Percentiles rank a stretch among this genome's conserved stretches.
Conservation (phyloP, 2,113 vertebrate species). For the Colistium nudipinnis region DNA sequence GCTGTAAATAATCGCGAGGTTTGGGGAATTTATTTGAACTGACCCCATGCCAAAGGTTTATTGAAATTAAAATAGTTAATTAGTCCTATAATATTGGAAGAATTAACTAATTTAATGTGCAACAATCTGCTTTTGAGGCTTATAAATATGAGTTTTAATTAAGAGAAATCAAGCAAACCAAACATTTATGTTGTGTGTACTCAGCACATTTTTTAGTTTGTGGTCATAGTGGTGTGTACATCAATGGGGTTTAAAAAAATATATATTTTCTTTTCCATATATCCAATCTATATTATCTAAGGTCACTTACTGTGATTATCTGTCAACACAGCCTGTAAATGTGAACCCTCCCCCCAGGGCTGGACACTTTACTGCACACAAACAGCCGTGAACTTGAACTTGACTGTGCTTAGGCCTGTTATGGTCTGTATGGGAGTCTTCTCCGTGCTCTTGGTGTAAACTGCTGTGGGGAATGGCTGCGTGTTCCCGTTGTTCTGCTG, state of each 20-base stretch:
- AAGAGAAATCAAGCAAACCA: neutral
- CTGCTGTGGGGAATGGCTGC: constrained; percentile 15
- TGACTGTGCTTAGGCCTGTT: constrained; percentile 47
- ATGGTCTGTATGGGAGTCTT: constrained; percentile 6
- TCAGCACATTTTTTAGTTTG: too few relatives aligned
- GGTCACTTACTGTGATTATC: constrained; percentile 7
- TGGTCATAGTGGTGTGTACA: neutral
- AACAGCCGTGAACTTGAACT: constrained; percentile 81
- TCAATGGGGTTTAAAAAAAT: too few relatives aligned
- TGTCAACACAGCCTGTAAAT: constrained; percentile 11
- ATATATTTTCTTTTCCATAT: neutral
- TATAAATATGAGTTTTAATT: too few relatives aligned
- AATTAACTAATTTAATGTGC: too few relatives aligned
- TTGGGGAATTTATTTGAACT: neutral
- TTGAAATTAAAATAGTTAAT: too few relatives aligned
- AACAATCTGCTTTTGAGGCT: too few relatives aligned
- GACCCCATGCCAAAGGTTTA: too few relatives aligned
- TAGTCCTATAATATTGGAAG: too few relatives aligned
- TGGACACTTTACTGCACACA: constrained; percentile 29
- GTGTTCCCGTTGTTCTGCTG: constrained; percentile 17
- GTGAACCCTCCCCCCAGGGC: neutral
- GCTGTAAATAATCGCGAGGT: constrained; percentile 1
- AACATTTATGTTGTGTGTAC: neutral
- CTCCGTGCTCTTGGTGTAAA: constrained; percentile 3
- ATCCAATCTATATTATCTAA: neutral